Base-by-base conservation (phyloP, 2,797 vertebrate genomes). In the Halcyon chelicuti region DNA sequence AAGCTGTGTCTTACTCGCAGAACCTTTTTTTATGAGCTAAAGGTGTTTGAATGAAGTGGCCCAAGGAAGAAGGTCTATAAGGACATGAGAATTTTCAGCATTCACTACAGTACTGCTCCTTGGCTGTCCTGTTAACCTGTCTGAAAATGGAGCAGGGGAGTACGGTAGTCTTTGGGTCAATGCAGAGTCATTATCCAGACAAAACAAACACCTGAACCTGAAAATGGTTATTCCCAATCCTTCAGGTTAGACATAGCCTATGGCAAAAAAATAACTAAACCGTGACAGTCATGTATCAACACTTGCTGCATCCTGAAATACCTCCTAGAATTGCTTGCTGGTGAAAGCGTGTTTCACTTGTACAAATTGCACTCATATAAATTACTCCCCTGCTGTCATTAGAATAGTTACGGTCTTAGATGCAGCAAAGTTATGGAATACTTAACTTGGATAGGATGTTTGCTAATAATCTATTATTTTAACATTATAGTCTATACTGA, bases 391-490 rank as follows among this genome's bases (percentile, higher is more conserved):
- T 91, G 28, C 52, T 63, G 33, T 71, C 29, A 71, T 71, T 74
- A 65, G 46, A 63, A 49, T 44, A 33, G 37, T 55, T 91, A 51
- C 0, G 4, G 12, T 31, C 81, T 90, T 49, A 55, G 44, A 44
- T 46, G 14, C 68, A 86, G 67, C 23, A 33, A 86, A 90, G 35
- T 65, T 84, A 42, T 12, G 67, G 65, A 52, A 35, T 28, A 62
- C 52, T 91, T 87, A 51, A 79, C 20, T 80, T 42, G n/a, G 35
- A 18, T 21, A 65, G 20, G 5, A 66, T 75, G 40, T 79, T 75
- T 89, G 33, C 62, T 70, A 84, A 55, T 19, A 78, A 66, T 33
- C 25, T 66, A 49, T 57, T 81, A 63, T 75, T 84, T 88, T 86
- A 88, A 29, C 74, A 54, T 40, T 65, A 47, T 35, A 35, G 61